Evolutionary conservation across 2,113 vertebrate species (phyloP).

Genomic region (Tragelaphus strepsiceros): DNA sequence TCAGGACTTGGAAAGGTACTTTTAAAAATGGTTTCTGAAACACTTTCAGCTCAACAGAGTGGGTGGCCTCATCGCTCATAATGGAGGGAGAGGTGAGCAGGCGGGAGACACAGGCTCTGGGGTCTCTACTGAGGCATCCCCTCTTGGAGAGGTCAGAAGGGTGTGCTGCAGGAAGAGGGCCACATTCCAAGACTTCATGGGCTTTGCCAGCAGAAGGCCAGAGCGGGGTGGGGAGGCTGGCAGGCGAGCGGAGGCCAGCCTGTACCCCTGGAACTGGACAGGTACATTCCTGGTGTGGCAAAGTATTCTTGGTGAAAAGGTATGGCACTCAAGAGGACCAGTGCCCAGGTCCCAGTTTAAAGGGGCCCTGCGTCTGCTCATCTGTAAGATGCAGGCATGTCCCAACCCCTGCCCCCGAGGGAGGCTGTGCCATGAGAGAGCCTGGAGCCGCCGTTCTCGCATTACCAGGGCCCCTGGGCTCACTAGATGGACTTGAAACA

Average conservation of each 20-base stretch:
- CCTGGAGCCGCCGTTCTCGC: rapidly evolving
- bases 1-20: background rate
- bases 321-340: background rate
- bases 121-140: too few species aligned
- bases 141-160: background rate
- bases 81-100: background rate
- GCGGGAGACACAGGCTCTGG: background rate
- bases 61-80: background rate
- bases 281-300: background rate
- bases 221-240: background rate
- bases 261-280: background rate
- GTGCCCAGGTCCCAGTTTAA: background rate
- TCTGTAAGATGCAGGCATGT: background rate
- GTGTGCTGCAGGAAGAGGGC: background rate
- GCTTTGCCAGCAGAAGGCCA: background rate
- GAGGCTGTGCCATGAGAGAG: background rate
- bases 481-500: background rate
- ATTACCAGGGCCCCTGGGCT: background rate
- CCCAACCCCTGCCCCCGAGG: rapidly evolving
- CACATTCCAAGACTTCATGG: background rate
- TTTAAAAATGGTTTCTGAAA: background rate
- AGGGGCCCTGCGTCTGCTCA: background rate
- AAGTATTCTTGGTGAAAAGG: background rate
- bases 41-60: rapidly evolving
- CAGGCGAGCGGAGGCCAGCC: background rate